Conservation (phyloP, 2,888 invertebrate species). For the Ectobius pallidus region DNA sequence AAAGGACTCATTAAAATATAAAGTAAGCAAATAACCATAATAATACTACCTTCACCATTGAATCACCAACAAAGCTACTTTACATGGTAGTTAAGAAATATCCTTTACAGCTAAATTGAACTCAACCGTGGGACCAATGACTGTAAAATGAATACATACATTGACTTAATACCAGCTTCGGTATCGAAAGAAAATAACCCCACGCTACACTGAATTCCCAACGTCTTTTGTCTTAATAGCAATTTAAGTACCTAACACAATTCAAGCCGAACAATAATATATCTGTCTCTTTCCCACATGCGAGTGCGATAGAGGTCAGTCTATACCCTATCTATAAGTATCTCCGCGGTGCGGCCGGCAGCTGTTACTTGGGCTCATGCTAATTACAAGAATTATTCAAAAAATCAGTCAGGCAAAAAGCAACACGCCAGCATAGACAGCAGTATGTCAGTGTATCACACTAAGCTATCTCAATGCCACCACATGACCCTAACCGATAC, state of each 20-base stretch:
- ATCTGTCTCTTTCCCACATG: too few species aligned
- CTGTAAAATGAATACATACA: too few species aligned
- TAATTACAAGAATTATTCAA: conserved; percentile 42
- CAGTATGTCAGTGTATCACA: neutral
- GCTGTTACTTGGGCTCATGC: conserved; percentile 28
- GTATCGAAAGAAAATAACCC: too few species aligned
- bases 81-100: too few species aligned
- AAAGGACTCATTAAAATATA: too few species aligned
- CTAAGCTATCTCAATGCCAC: conserved; percentile 32
- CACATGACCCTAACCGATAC: conserved; percentile 21
- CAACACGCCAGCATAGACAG: conserved; percentile 33
- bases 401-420: conserved; percentile 38
- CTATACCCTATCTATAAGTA: conserved; percentile 22
- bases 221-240: neutral
- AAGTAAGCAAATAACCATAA: too few species aligned
- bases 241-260: too few species aligned
- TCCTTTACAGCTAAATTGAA: too few species aligned
- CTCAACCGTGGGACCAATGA: too few species aligned
- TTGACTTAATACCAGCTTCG: too few species aligned
- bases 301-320: neutral
- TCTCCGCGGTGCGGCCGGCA: conserved; percentile 26
- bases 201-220: conserved; percentile 3
- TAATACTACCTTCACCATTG: too few species aligned
- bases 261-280: neutral
- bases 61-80: too few species aligned